Evolutionary conservation across 2,797 vertebrate species (phyloP).

Genomic region (Clarias laeviceps): DNA sequence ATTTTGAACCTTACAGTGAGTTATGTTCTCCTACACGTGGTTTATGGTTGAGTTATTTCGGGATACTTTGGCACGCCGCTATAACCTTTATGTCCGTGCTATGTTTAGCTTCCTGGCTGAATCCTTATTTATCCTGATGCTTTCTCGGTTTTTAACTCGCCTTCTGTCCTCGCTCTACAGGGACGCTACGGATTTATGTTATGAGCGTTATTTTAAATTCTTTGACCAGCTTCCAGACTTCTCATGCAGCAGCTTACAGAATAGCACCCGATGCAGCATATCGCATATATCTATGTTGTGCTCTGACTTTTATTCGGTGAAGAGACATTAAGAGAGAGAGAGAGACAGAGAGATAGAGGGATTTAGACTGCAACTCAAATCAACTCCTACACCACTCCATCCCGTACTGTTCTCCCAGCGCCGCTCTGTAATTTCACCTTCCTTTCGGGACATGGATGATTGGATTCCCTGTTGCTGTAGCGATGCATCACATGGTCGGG

Average conservation of each 20-base stretch:
- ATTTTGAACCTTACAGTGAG: too few relatives aligned
- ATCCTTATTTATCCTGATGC: not conserved
- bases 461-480: constrained; percentile 92
- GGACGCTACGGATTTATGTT: not conserved
- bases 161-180: not conserved
- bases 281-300: not conserved
- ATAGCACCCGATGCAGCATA: not conserved
- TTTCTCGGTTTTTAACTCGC: not conserved
- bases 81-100: constrained; percentile 7
- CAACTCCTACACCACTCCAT: not conserved
- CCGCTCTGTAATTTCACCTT: constrained; percentile 70
- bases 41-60: constrained; percentile 13
- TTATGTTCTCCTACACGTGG: not conserved
- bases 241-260: not conserved
- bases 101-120: constrained; percentile 25
- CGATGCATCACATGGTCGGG: constrained; percentile 95
- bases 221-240: not conserved
- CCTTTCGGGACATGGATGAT: constrained; percentile 84
- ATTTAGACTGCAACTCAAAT: not conserved
- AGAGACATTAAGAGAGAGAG: not conserved
- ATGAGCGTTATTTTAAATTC: not conserved
- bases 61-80: constrained; percentile 4
- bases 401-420: not conserved
- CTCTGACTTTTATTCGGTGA: not conserved
- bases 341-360: not conserved